A percentile compares a stretch with the other conserved stretches of the same genome.
Conservation (phyloP, 92 coral and sea anemone species). For the Phenganax subtilis region DNA sequence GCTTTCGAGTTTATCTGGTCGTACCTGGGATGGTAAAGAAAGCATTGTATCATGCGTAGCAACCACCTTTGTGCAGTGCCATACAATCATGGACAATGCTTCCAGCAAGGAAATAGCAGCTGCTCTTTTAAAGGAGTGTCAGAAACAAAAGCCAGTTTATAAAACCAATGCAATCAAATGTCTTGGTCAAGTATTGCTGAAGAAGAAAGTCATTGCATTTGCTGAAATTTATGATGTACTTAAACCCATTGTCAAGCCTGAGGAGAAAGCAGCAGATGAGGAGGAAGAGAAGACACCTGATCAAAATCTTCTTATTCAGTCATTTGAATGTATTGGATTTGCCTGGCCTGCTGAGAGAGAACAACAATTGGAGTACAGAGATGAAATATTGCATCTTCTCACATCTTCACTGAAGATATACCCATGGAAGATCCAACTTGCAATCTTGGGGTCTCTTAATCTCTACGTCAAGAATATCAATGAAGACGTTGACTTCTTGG, state of each 20-base stretch:
- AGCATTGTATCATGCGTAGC: neutral
- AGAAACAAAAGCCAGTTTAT: constrained; percentile 71
- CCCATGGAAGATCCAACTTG: constrained; percentile 93
- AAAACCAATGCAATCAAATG: constrained; percentile 68
- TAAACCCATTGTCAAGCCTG: constrained; percentile 76
- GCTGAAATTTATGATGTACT: constrained; percentile 70
- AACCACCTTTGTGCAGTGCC: neutral
- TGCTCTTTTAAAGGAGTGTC: constrained; percentile 72
- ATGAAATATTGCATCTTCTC: constrained; percentile 33
- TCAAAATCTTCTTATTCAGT: constrained; percentile 60
- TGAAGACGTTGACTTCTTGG: constrained; percentile 4
- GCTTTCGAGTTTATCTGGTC: constrained; percentile 77
- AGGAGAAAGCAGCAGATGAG: constrained; percentile 37
- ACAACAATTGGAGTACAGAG: constrained; percentile 12
- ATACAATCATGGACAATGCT: constrained; percentile 15
- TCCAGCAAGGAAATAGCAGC: constrained; percentile 18
- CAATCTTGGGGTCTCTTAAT: constrained; percentile 63
- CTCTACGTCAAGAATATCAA: constrained; percentile 13
- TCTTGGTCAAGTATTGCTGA: constrained; percentile 73
- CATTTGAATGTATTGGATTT: constrained; percentile 74
- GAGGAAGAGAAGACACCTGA: constrained; percentile 56
- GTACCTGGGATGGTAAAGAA: constrained; percentile 99
- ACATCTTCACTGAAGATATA: constrained; percentile 56
- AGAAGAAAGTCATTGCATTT: constrained; percentile 64
- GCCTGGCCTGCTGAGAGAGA: constrained; percentile 62